Conservation (phyloP, 2,888 invertebrate genomes). For the Flabesymbios commensalis region DNA sequence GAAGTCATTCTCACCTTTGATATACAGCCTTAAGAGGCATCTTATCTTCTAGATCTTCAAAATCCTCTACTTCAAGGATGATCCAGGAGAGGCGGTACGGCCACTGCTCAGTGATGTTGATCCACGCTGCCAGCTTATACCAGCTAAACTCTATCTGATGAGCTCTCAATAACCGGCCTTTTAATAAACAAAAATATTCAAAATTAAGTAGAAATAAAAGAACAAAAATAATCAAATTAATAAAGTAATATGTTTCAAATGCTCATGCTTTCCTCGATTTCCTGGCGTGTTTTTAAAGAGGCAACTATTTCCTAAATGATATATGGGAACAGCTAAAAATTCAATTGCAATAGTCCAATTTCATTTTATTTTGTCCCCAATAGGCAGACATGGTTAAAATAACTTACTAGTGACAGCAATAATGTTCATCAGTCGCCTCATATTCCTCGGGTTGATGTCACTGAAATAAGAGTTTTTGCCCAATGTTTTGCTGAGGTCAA, state of each 20-base stretch:
- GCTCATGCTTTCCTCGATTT: no score
- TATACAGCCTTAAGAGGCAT: constrained; percentile 87
- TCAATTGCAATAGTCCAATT: no score
- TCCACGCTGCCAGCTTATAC: constrained; percentile 97
- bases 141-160: constrained; percentile 99
- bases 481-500: constrained; percentile 62
- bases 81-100: constrained; percentile 97
- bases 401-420: constrained; percentile 87
- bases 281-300: no score
- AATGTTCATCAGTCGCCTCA: constrained; percentile 95
- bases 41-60: constrained; percentile 79
- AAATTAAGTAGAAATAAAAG: background rate
- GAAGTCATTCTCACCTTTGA: constrained; percentile 89
- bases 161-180: constrained; percentile 92
- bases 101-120: constrained; percentile 99
- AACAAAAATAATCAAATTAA: background rate
- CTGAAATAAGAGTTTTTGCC: constrained; percentile 98
- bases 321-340: no score
- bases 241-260: background rate
- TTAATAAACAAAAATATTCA: constrained; percentile 24
- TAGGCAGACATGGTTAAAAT: no score
- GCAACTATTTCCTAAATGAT: no score
- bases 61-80: constrained; percentile 88
- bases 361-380: no score
- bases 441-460: constrained; percentile 96